Base-by-base conservation (phyloP, 2,888 invertebrate species). In the Tipula unca region DNA sequence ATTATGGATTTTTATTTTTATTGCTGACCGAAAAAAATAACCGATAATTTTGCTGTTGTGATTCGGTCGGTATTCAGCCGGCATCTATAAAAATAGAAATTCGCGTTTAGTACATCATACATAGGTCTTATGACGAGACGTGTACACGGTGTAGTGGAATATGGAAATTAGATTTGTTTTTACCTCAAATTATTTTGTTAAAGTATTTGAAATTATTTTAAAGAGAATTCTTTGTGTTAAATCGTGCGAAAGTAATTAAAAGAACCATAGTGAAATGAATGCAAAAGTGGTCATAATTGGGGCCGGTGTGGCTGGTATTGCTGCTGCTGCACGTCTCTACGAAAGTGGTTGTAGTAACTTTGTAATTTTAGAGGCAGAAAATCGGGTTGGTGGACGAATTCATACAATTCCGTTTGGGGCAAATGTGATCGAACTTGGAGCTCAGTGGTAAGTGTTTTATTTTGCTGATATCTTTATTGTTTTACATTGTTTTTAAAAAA, bases 371-470 rank as follows among this genome's bases (percentile, higher is more conserved):
- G 95, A 95, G 89, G 94, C 93, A 0, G 93, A 93, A 87, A 90
- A 92, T 87, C 92, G 94, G 42, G 92, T 94, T 85, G 95, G 95
- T 0, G 95, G 95, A 0, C 91, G 95, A 86, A 91, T 95, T 25
- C 88, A 91, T 85, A 92, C 93, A 0, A 90, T 92, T 1, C 90
- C 91, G 0, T 93, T 92, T 87, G 93, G 92, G 0, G 92, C 92
- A 0, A 92, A 92, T 87, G 90, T 92, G 4, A 91, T 96, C 4
- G 96, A 96, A 89, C 88, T 95, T 85, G 96, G 96, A 0, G 96
- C 95, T 84, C 95, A 96, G 87, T 96, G 96, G 96, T 94, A 87
- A 85, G 69, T 25, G 25, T 20, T 69, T 69, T 10, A 54, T 84
- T 42, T 84, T 29, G 29, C 17, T n/a, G 2, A 10, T 48, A 48